Evolutionary conservation across 2,113 vertebrate genomes (phyloP).

Genomic region (Macquaria australasica): DNA sequence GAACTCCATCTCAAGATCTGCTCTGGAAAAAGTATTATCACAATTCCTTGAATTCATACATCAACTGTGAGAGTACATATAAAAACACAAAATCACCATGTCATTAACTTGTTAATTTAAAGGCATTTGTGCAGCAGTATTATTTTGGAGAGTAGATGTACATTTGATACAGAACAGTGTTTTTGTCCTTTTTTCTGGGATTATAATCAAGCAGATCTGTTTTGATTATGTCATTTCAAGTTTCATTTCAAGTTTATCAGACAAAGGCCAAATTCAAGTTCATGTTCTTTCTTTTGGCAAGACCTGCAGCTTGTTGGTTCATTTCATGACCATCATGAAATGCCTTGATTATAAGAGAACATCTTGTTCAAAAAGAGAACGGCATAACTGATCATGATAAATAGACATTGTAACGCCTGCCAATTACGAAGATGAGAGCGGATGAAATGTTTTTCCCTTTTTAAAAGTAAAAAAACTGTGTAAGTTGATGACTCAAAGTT

Average conservation of each 20-base stretch:
- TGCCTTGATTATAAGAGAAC: conserved; percentile 31
- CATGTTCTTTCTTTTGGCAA: conserved; percentile 30
- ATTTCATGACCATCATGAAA: conserved; percentile 11
- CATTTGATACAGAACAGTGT: conserved; percentile 1
- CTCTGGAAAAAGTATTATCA: conserved; percentile 6
- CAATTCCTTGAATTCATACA: not conserved
- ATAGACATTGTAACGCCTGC: conserved; percentile 10
- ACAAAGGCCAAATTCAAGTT: conserved; percentile 25
- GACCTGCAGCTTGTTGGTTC: not conserved
- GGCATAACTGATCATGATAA: not conserved
- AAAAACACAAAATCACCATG: conserved; percentile 10
- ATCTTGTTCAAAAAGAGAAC: conserved; percentile 28
- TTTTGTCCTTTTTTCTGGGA: not conserved
- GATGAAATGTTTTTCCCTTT: not conserved
- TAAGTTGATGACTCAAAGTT: not conserved
- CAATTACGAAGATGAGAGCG: not conserved
- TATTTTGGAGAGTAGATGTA: not conserved
- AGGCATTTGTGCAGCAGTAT: not conserved
- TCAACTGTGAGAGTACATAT: conserved; percentile 5
- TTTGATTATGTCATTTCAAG: no score
- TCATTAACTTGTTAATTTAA: conserved; percentile 16
- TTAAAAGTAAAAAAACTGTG: not conserved
- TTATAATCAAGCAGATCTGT: conserved; percentile 1
- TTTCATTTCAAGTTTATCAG: no score
- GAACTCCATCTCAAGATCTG: conserved; percentile 5